These are phyloP conservation scores for Anoplius nigerrimus DNA, from an alignment of 2,888 invertebrate species.

Conservation along the genomic window DNA sequence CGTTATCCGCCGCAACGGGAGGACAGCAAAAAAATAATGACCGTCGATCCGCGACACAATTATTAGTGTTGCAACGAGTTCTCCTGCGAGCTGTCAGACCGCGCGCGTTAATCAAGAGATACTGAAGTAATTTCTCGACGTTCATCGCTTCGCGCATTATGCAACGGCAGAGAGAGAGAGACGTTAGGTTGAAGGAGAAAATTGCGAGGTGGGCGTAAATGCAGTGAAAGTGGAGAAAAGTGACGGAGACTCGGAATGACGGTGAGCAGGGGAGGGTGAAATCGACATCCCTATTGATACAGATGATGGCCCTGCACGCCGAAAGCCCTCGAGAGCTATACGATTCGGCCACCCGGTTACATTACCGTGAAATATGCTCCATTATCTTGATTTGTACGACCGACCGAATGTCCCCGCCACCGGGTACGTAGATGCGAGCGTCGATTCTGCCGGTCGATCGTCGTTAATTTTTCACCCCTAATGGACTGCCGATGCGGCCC, in stretches of 20 bases:
- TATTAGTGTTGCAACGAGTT: too few species aligned
- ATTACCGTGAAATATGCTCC: conserved; percentile 71
- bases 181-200: conserved; percentile 4
- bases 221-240: background rate
- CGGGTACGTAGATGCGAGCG: conserved; percentile 35
- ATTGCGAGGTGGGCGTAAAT: background rate
- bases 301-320: conserved; percentile 55
- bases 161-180: conserved; percentile 33
- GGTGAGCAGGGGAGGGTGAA: conserved; percentile 17
- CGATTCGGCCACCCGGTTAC: conserved; percentile 68
- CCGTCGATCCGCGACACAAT: too few species aligned
- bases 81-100: too few species aligned
- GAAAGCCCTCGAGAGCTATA: conserved; percentile 63
- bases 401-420: conserved; percentile 38
- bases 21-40: too few species aligned
- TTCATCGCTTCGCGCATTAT: conserved; percentile 40
- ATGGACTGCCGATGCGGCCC: conserved; percentile 43
- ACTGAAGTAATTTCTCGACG: conserved; percentile 34
- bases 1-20: too few species aligned
- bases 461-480: conserved; percentile 56
- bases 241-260: background rate
- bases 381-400: conserved; percentile 73
- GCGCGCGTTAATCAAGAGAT: too few species aligned
- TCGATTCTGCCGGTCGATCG: conserved; percentile 25
- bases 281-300: conserved; percentile 62